Percentiles rank a stretch among this genome's conserved stretches.
These are phyloP conservation scores for Hanleya hanleyi DNA, from an alignment of 2,888 invertebrate genomes.

Conservation along the genomic window DNA sequence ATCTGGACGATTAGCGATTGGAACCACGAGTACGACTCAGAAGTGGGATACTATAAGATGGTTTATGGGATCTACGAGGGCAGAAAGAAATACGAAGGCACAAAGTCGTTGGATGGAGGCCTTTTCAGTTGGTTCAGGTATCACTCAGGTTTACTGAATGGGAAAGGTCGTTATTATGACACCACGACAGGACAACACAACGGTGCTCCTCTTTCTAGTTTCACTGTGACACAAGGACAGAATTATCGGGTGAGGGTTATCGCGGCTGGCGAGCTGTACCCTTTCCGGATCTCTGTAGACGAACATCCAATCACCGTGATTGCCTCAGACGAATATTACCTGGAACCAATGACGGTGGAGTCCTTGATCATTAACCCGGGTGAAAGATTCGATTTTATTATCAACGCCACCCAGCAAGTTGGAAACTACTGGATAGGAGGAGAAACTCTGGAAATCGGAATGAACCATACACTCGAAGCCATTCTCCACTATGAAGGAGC, in stretches of 20 bases:
- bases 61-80: conserved; percentile 42
- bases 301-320: conserved; percentile 47
- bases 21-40: conserved; percentile 52
- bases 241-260: conserved; percentile 53
- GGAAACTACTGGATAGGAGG: conserved; percentile 60
- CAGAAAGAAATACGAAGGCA: conserved; percentile 24
- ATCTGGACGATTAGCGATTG: conserved; percentile 53
- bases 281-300: conserved; percentile 53
- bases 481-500: conserved; percentile 47
- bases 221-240: conserved; percentile 31
- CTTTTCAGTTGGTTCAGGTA: conserved; percentile 39
- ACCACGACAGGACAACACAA: conserved; percentile 29
- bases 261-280: conserved; percentile 43
- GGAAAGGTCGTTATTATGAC: conserved; percentile 46
- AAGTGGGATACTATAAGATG: conserved; percentile 42
- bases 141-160: conserved; percentile 53
- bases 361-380: conserved; percentile 25
- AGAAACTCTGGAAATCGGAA: conserved; percentile 38
- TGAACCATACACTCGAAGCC: conserved; percentile 37
- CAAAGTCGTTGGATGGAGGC: conserved; percentile 38
- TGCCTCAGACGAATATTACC: conserved; percentile 51
- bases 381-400: conserved; percentile 50
- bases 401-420: conserved; percentile 41
- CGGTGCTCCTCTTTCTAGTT: conserved; percentile 39
- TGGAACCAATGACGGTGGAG: conserved; percentile 46